These are phyloP conservation scores for Mechanitis messenoides DNA, from an alignment of 2,888 invertebrate species.

Conservation along the genomic window DNA sequence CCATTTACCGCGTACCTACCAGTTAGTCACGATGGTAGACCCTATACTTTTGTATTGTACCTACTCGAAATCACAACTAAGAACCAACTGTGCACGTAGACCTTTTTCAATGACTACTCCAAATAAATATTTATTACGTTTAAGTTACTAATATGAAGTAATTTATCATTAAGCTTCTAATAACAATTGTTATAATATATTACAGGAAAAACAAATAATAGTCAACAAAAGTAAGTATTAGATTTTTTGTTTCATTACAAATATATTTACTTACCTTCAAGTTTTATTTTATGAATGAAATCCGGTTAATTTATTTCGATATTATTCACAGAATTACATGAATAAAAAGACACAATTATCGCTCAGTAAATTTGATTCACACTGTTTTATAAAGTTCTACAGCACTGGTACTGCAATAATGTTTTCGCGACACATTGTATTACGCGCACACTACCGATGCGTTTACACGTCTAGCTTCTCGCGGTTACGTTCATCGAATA, in stretches of 20 bases:
- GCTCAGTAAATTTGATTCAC: constrained; percentile 52
- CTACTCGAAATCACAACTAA: too few relatives aligned
- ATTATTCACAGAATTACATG: constrained; percentile 47
- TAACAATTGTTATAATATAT: background rate
- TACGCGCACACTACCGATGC: constrained; percentile 50
- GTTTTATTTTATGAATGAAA: constrained; percentile 37
- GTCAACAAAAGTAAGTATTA: background rate
- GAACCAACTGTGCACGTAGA: too few relatives aligned
- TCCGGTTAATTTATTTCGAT: constrained; percentile 42
- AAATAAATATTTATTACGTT: too few relatives aligned
- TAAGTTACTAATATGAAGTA: too few relatives aligned
- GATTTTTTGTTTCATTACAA: background rate
- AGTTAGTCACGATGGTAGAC: too few relatives aligned
- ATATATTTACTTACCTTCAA: constrained; percentile 48
- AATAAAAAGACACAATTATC: constrained; percentile 55
- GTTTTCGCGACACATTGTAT: constrained; percentile 61
- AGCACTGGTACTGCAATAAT: constrained; percentile 56
- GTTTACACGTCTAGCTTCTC: constrained; percentile 49
- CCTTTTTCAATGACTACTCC: too few relatives aligned
- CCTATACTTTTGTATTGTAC: background rate
- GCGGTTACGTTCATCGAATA: constrained; percentile 64
- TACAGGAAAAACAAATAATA: background rate
- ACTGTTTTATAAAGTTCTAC: constrained; percentile 58
- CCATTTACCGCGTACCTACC: too few relatives aligned
- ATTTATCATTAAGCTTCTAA: too few relatives aligned